These are phyloP conservation scores for Ericerus pela DNA, from an alignment of 1,140 invertebrate species.

Conservation along the genomic window DNA sequence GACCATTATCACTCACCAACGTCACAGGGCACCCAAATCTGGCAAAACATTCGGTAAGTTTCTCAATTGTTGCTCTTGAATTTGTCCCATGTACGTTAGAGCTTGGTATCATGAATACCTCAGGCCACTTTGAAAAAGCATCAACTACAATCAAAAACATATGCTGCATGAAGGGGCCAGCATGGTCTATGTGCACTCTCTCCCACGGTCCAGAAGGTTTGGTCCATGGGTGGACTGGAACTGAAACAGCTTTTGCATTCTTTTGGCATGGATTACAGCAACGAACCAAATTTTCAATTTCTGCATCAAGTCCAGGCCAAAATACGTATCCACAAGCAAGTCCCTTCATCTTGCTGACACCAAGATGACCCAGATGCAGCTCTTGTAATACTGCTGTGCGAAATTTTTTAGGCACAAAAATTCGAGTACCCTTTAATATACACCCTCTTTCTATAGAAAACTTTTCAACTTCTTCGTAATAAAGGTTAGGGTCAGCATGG, in stretches of 20 bases:
- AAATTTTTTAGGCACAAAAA: background rate
- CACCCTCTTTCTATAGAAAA: background rate
- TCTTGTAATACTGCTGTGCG: background rate
- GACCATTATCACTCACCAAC: conserved; percentile 25
- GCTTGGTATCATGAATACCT: conserved; percentile 14
- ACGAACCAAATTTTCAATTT: conserved; percentile 26
- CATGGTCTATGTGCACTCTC: conserved; percentile 32
- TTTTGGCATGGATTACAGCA: conserved; percentile 16
- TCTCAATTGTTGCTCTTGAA: conserved; percentile 15
- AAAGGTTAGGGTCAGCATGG: conserved; percentile 5
- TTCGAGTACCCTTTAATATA: conserved; percentile 5
- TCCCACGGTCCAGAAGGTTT: conserved; percentile 28
- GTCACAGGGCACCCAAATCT: conserved; percentile 20
- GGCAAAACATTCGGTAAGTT: conserved; percentile 20
- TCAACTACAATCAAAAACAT: conserved; percentile 30
- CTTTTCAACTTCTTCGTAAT: background rate
- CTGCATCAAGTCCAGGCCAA: conserved; percentile 33
- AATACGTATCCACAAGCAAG: conserved; percentile 30
- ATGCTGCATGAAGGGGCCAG: conserved; percentile 26
- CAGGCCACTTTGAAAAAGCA: conserved; percentile 27
- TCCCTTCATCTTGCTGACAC: conserved; percentile 32
- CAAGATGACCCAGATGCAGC: conserved; percentile 26
- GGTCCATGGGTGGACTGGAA: too few relatives aligned
- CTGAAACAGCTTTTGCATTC: too few relatives aligned
- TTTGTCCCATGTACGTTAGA: conserved; percentile 15